phyloP scores from a whole-genome alignment of 2,113 vertebrate genomes.

The Salvator merianae region DNA sequence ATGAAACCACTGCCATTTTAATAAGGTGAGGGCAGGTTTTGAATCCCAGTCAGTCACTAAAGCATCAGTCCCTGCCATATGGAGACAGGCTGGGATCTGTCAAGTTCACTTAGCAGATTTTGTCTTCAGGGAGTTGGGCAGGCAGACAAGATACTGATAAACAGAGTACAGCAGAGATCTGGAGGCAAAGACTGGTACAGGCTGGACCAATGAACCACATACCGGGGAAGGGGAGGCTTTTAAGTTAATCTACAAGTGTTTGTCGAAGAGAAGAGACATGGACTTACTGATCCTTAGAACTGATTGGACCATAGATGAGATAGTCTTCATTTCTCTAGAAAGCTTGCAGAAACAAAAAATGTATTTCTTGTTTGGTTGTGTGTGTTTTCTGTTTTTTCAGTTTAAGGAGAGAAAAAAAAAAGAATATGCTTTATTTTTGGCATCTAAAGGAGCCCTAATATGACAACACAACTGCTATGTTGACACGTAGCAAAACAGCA shows the following conservation, averaged over 20 bases:
- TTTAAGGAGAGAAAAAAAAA: background rate
- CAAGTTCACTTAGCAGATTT: conserved; percentile 85
- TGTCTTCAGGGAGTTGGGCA: conserved; percentile 82
- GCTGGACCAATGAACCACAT: conserved; percentile 66
- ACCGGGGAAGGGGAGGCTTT: background rate
- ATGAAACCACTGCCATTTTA: conserved; percentile 79
- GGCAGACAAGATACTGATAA: conserved; percentile 76
- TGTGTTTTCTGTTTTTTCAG: conserved; percentile 35
- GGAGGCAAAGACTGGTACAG: conserved; percentile 70
- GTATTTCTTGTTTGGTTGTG: too few species aligned
- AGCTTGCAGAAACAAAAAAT: background rate
- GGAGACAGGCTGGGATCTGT: conserved; percentile 85
- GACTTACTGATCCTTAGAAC: conserved; percentile 66
- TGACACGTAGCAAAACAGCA: too few species aligned
- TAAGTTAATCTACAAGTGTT: conserved; percentile 53
- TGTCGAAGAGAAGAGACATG: conserved; percentile 45
- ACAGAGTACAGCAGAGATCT: conserved; percentile 75
- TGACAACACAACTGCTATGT: too few species aligned
- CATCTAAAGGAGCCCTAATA: too few species aligned
- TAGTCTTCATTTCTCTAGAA: conserved; percentile 28
- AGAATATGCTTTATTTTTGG: too few species aligned
- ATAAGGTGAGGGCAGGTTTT: conserved; percentile 80
- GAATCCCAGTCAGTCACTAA: conserved; percentile 69
- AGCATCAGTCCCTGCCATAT: conserved; percentile 79
- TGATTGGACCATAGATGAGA: conserved; percentile 27